Evolutionary conservation across 2,113 vertebrate genomes (phyloP), one percentile per base, ranked within the genome.

Genomic region (Cheirogaleus medius): DNA sequence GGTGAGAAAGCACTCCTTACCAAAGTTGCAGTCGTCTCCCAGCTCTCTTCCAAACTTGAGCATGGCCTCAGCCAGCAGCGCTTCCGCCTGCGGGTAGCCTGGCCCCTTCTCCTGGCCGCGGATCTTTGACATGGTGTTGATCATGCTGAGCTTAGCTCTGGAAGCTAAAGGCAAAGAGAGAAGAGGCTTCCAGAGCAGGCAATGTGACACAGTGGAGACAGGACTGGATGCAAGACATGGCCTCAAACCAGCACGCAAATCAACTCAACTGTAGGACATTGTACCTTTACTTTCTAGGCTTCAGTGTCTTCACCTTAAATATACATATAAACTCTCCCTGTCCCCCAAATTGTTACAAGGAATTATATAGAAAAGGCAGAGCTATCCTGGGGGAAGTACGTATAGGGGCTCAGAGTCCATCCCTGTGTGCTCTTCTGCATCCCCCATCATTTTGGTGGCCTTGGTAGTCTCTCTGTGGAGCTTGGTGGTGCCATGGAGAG

Each of bases 41-140:
- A 99, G 99, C 97, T 99, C 99, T 87, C 99, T 98, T 91, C 99
- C 99, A 71, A 99, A 99, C 98, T 99, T 99, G 97, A 99, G 98
- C 99, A 99, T 99, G 7, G 99, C 99, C 94, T 99, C 99, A 56
- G 99, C 99, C 87, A 99, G 98, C 97, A 99, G 96, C 1, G 99
- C 97, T 98, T 99, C 99, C 0, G 99, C 99, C 98, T 99, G 99
- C 1, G 99, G 99, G 93, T 99, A 99, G 68, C 99, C 99, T 0
- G 99, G 99, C 17, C 99, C 99, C 95, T 99, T 99, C 96, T 99
- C 99, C 96, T 99, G 99, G 2, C 99, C 99, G 6, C 99, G 99
- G 84, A 99, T 99, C 98, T 99, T 99, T n/a, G 99, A 99, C 99
- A 99, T 99, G 89, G 99, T 99, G 98, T 99, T 99, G 98, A 99